These are phyloP conservation scores for Lasioglossum malachurum DNA, from an alignment of 2,888 invertebrate species.

Conservation along the genomic window DNA sequence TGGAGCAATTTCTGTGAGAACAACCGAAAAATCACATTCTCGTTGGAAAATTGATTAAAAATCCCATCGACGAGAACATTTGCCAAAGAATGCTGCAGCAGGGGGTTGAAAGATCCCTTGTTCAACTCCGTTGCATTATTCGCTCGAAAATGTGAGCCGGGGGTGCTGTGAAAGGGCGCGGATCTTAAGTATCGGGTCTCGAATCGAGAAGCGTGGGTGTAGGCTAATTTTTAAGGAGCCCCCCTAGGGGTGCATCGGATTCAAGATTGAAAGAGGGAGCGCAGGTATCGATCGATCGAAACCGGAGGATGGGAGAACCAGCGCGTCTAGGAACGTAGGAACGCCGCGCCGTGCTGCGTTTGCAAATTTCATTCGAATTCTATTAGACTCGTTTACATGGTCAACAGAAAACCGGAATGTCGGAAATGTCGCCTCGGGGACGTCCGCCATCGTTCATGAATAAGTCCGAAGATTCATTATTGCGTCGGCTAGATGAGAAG, in stretches of 20 bases:
- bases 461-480: constrained; percentile 28
- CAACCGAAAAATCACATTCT: background rate
- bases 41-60: background rate
- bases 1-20: background rate
- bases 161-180: background rate
- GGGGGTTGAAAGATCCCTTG: background rate
- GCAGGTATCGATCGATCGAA: background rate
- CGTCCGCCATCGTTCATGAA: constrained; percentile 27
- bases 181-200: background rate
- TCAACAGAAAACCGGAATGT: constrained; percentile 20
- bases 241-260: background rate
- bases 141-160: background rate
- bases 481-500: background rate
- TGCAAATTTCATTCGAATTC: constrained; percentile 52
- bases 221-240: constrained; percentile 28
- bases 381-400: constrained; percentile 34
- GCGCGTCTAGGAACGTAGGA: background rate
- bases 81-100: background rate
- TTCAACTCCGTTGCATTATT: background rate
- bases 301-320: background rate
- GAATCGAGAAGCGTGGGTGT: background rate
- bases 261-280: background rate
- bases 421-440: constrained; percentile 26
- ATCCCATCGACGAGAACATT: background rate
- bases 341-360: constrained; percentile 42